Conservation (phyloP, 2,113 vertebrate genomes). For the Heterotilapia buettikoferi region DNA sequence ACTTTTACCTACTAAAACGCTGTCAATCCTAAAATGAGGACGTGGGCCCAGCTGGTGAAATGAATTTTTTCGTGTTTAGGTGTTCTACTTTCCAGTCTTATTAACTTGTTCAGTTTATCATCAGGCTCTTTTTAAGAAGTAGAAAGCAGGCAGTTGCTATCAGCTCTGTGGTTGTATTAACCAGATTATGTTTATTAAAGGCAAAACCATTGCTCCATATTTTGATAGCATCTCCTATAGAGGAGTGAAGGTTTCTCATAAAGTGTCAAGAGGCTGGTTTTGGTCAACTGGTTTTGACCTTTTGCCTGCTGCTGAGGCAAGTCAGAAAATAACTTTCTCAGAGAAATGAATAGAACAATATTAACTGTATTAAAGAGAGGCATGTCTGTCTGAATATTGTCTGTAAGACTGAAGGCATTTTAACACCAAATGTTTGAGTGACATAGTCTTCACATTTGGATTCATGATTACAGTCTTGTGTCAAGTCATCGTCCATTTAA, state of each 20-base stretch:
- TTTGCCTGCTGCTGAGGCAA: neutral
- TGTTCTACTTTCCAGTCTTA: neutral
- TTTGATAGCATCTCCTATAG: neutral
- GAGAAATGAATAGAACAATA: neutral
- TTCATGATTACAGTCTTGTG: neutral
- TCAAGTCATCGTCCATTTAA: neutral
- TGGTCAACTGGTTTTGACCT: neutral
- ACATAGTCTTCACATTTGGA: neutral
- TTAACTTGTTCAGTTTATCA: neutral
- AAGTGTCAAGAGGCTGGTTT: neutral
- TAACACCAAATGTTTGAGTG: neutral
- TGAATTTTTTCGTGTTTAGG: accelerated
- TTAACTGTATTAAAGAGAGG: neutral
- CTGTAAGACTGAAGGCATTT: neutral
- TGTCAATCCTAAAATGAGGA: neutral
- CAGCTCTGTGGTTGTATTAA: neutral
- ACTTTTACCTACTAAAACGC: accelerated
- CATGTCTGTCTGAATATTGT: neutral
- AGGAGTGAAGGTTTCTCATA: neutral
- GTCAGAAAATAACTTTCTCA: neutral
- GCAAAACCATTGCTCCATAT: neutral
- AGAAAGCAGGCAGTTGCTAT: neutral
- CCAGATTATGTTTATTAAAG: neutral
- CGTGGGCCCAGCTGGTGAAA: accelerated
- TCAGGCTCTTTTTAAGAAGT: neutral